Base-by-base conservation (phyloP, 2,797 vertebrate species). In the Cygnus olor region DNA sequence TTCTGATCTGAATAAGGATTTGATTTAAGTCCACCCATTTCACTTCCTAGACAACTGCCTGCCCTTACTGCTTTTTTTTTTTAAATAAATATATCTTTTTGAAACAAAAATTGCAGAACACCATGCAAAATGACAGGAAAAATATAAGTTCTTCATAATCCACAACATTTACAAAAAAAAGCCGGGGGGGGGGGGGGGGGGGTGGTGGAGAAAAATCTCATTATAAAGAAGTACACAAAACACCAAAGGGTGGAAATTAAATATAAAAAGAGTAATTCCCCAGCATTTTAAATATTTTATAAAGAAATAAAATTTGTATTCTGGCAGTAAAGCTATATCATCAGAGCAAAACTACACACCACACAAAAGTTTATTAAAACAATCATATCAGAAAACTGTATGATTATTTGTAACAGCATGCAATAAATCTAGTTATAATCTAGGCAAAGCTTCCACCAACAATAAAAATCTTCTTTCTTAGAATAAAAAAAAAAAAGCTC, bases 261-360 rank as follows among this genome's bases (percentile, higher is more conserved):
- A 95, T 91, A 88, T 80, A 95, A 82, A 95, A 88, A 89, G 56
- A 79, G 8, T 42, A 87, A 56, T 88, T 54, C 38, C 36, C 78
- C n/a, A 80, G 28, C 10, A 79, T 96, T 92, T 93, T 64, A 74
- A 96, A 96, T 94, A 95, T 91, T 94, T 96, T 73, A 93, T 94
- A 83, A 80, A 85, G 72, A 94, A 83, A 85, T 32, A 68, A 56
- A 82, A 92, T 92, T 94, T 94, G 61, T 90, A 92, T 96, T 80
- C 85, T 77, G 38, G 25, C 45, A 63, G 92, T 83, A 83, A 90
- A 80, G 9, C 58, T 91, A 10, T 58, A 84, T 89, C 32, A 80
- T 76, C 49, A 73, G 54, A 88, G n/a, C 12, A 92, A 88, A 95
- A 71, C 76, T 81, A 65, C 58, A 83, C 18, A 91, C 24, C 34